Evolutionary conservation across 1,140 invertebrate genomes (phyloP).

Genomic region (Manduca sexta): DNA sequence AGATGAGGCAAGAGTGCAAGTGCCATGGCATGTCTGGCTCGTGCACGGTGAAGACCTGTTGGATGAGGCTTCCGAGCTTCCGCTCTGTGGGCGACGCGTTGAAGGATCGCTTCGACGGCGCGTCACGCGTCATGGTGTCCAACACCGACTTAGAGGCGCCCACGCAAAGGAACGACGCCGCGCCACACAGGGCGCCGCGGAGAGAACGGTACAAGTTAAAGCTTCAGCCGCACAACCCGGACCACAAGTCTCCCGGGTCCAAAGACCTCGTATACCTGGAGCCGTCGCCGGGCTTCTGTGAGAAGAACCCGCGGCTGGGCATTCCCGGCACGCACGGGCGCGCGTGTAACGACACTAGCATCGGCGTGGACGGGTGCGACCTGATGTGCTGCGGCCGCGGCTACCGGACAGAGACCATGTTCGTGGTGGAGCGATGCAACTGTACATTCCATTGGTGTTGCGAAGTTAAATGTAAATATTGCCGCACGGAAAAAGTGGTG

Average conservation of each 20-base stretch:
- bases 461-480: constrained; percentile 95
- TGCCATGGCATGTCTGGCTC: constrained; percentile 95
- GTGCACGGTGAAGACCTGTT: constrained; percentile 93
- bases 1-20: constrained; percentile 95
- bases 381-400: constrained; percentile 97
- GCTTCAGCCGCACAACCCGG: constrained; percentile 89
- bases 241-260: constrained; percentile 89
- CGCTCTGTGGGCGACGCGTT: constrained; percentile 90
- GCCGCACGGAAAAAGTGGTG: constrained; percentile 89
- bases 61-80: constrained; percentile 91
- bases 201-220: constrained; percentile 87
- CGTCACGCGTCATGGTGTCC: constrained; percentile 87
- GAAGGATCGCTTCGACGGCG: constrained; percentile 94
- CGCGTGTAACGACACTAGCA: constrained; percentile 92
- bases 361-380: constrained; percentile 95
- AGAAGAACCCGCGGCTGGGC: constrained; percentile 88
- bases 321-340: constrained; percentile 91
- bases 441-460: constrained; percentile 99
- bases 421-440: constrained; percentile 91
- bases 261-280: constrained; percentile 96
- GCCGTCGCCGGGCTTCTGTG: constrained; percentile 93
- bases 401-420: constrained; percentile 87
- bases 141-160: constrained; percentile 74
- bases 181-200: constrained; percentile 74
- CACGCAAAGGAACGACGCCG: constrained; percentile 71